Evolutionary conservation across 2,888 invertebrate species (phyloP).

Genomic region (Agrochola lota): DNA sequence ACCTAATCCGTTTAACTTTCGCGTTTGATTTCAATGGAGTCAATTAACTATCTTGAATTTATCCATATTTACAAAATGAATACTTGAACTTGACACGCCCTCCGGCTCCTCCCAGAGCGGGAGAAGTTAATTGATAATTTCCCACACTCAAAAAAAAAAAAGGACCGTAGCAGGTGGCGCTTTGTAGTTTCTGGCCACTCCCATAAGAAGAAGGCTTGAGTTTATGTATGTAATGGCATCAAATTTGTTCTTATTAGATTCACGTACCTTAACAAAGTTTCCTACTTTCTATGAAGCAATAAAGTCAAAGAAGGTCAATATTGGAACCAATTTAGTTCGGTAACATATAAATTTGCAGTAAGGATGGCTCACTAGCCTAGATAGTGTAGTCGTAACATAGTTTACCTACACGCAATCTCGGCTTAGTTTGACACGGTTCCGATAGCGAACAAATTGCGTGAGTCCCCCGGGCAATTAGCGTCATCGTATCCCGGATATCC

Average conservation of each 20-base stretch:
- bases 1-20: too few species aligned
- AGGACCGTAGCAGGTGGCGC: neutral
- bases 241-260: constrained; percentile 13
- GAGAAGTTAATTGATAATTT: too few species aligned
- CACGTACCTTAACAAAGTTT: constrained; percentile 17
- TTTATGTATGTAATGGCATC: neutral
- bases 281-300: constrained; percentile 43
- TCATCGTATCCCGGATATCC: constrained; percentile 77
- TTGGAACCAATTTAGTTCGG: constrained; percentile 43
- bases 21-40: too few species aligned
- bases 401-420: constrained; percentile 71
- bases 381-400: constrained; percentile 58
- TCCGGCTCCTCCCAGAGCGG: too few species aligned
- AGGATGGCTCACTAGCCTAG: constrained; percentile 39
- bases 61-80: too few species aligned
- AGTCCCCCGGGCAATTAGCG: constrained; percentile 73
- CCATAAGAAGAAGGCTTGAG: neutral
- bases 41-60: too few species aligned
- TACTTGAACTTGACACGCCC: too few species aligned
- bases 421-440: constrained; percentile 74
- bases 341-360: constrained; percentile 55
- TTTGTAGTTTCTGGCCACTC: neutral
- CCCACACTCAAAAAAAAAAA: too few species aligned
- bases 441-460: constrained; percentile 74
- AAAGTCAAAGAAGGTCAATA: constrained; percentile 47